phyloP scores from a whole-genome alignment of 2,113 vertebrate species.

The Corythaixoides concolor region DNA sequence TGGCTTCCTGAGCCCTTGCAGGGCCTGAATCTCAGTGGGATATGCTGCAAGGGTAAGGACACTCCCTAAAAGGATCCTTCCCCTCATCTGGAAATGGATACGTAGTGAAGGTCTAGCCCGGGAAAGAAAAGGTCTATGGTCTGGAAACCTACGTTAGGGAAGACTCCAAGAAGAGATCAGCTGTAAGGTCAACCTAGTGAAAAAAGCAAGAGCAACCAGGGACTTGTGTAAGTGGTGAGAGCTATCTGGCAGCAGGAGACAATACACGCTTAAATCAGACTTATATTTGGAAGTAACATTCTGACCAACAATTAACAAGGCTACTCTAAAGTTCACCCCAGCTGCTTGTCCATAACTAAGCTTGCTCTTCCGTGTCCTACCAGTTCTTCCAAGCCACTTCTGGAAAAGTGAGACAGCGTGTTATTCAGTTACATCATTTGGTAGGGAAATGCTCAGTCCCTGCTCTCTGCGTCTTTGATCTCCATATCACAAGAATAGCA shows the following conservation, averaged over 20 bases:
- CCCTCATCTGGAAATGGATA: not conserved
- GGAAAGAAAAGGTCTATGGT: not conserved
- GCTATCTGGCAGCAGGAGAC: not conserved
- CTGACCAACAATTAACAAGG: not conserved
- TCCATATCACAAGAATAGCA: constrained; percentile 34
- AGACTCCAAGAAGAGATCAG: not conserved
- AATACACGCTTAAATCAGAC: not conserved
- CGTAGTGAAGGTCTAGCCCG: not conserved
- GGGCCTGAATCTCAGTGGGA: not conserved
- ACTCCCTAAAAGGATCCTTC: not conserved
- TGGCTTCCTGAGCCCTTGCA: not conserved
- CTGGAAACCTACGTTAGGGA: not conserved
- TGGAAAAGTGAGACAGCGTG: rapidly evolving
- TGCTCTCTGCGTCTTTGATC: not conserved
- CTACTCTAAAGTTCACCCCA: not conserved
- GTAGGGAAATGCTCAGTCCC: constrained; percentile 17
- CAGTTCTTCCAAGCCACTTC: constrained; percentile 9
- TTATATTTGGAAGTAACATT: not conserved
- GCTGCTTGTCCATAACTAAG: not conserved
- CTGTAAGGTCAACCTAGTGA: not conserved
- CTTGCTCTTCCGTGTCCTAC: not conserved
- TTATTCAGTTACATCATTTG: constrained; percentile 28
- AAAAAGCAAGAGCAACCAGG: not conserved
- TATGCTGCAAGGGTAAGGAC: not conserved
- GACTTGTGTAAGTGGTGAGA: not conserved